These are phyloP conservation scores for Leucania comma DNA, from an alignment of 2,888 invertebrate genomes.

Conservation along the genomic window DNA sequence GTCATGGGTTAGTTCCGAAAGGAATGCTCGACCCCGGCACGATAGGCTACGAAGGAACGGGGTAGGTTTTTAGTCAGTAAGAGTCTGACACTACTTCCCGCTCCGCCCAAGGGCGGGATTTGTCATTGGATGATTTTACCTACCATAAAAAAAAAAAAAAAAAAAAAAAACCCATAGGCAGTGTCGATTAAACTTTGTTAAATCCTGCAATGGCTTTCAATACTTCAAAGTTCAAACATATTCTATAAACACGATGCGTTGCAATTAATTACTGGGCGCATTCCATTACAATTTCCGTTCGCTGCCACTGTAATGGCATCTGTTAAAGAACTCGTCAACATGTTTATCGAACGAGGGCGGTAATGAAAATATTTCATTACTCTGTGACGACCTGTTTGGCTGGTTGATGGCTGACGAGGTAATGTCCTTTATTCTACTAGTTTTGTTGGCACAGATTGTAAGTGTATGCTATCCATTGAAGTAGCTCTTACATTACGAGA, in stretches of 20 bases:
- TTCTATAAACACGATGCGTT: background rate
- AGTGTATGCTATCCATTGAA: background rate
- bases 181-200: too few relatives aligned
- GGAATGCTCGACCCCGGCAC: too few relatives aligned
- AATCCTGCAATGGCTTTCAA: too few relatives aligned
- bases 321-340: slow-evolving; percentile 27
- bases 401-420: slow-evolving; percentile 63
- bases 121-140: too few relatives aligned
- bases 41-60: too few relatives aligned
- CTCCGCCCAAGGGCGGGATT: too few relatives aligned
- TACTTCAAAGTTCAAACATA: background rate
- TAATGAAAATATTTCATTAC: slow-evolving; percentile 80
- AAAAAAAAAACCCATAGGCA: too few relatives aligned
- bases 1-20: too few relatives aligned
- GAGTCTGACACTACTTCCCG: too few relatives aligned
- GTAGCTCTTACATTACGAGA: background rate
- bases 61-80: too few relatives aligned
- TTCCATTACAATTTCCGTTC: background rate
- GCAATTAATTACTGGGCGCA: background rate
- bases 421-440: slow-evolving; percentile 69
- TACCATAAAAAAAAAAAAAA: too few relatives aligned
- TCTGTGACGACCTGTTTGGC: slow-evolving; percentile 58
- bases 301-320: slow-evolving; percentile 17
- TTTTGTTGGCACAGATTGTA: slow-evolving; percentile 26
- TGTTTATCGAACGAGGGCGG: slow-evolving; percentile 51